Evolutionary conservation across 1,140 invertebrate species (phyloP), one percentile per base, ranked within the genome.

Genomic region (Spodoptera frugiperda): DNA sequence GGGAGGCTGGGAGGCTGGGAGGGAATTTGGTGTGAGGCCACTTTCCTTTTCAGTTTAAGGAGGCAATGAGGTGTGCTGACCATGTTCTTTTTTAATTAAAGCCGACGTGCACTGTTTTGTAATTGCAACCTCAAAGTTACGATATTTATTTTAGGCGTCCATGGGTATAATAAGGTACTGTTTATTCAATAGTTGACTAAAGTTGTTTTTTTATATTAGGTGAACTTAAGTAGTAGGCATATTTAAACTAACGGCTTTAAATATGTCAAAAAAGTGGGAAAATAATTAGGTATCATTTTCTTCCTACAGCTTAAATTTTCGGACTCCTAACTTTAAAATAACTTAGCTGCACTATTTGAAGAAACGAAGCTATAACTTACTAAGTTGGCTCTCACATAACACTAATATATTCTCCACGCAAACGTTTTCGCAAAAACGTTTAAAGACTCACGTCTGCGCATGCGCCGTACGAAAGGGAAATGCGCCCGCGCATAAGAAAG

Each of bases 41-140:
- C 70, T 73, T 59, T 73, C 55, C 25, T 59, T 73, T 73, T 73
- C 54, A 59, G 44, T 59, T 9, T 44, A 72, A 57, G 57, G 44
- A 48, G 44, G 39, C 25, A 68, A 53, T 68, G 53, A 68, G 65
- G 48, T 68, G 65, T 1, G 51, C 15, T 17, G n/a, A 33, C 19
- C 46, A 53, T 33, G 65, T 67, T 67, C 46, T 44, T 63, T 59
- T 44, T 39, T 17, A 63, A 63, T 63, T 63, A 63, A 63, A 33
- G n/a, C 15, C 57, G 33, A 63, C 33, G 59, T 63, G 59, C 4
- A 17, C 33, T 12, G 59, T 44, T 39, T 63, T 63, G 17, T 44
- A 63, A 44, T 63, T 25, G 33, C 44, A 44, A 63, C 59, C 59
- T 15, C 12, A 63, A 46, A 44, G 19, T 3, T 2, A 63, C 39